Conservation (phyloP, 2,797 vertebrate genomes). For the Cottoperca gobio region DNA sequence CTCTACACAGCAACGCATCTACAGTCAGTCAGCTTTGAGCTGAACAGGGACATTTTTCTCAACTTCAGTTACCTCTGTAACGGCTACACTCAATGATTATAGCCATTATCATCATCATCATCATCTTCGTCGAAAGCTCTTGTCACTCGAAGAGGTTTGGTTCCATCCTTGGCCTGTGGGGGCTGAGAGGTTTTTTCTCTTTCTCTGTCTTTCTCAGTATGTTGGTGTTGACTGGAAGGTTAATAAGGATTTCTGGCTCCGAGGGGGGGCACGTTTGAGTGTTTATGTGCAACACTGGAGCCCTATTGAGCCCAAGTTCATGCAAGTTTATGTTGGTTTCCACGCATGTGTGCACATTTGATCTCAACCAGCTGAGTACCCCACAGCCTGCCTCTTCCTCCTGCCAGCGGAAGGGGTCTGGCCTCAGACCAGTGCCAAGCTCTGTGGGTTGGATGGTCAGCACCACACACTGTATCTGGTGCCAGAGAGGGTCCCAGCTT, state of each 20-base stretch:
- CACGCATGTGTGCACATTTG: slow-evolving; percentile 41
- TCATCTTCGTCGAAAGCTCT: slow-evolving; percentile 34
- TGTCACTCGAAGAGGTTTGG: slow-evolving; percentile 37
- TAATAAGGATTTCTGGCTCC: slow-evolving; percentile 36
- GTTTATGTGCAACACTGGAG: slow-evolving; percentile 26
- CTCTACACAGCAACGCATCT: slow-evolving; percentile 5
- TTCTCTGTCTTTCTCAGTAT: slow-evolving; percentile 30
- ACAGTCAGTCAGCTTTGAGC: slow-evolving; percentile 44
- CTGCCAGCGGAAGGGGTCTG: slow-evolving; percentile 66
- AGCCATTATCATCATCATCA: slow-evolving; percentile 20
- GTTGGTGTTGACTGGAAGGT: slow-evolving; percentile 43
- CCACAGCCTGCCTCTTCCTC: slow-evolving; percentile 46
- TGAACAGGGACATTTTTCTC: slow-evolving; percentile 32
- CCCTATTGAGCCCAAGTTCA: slow-evolving; percentile 23
- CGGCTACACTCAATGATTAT: slow-evolving; percentile 22
- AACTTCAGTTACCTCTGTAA: slow-evolving; percentile 38
- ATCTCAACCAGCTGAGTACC: slow-evolving; percentile 76
- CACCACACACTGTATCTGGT: slow-evolving; percentile 76
- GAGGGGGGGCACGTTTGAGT: slow-evolving; percentile 22
- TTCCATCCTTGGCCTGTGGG: slow-evolving; percentile 53
- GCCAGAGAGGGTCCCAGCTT: slow-evolving; percentile 78
- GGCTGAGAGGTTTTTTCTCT: slow-evolving; percentile 37
- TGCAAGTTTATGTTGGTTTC: slow-evolving; percentile 24
- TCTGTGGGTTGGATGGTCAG: slow-evolving; percentile 67
- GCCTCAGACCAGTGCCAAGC: slow-evolving; percentile 70